phyloP scores from a whole-genome alignment of 2,888 invertebrate species.

The Epirrita christyi region DNA sequence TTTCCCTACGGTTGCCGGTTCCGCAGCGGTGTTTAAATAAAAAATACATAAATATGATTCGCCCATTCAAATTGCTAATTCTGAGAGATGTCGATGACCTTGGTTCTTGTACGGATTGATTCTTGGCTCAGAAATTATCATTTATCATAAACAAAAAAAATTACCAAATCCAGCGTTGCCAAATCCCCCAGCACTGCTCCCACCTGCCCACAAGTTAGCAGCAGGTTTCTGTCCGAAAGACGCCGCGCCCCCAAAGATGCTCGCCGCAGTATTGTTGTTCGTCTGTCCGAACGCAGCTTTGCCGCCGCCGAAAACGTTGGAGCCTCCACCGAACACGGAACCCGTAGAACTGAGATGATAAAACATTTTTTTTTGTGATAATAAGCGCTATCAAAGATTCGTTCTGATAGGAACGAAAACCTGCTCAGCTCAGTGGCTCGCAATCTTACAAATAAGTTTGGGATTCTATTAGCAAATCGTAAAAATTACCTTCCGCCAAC shows the following conservation, averaged over 20 bases:
- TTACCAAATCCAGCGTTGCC: slow-evolving; percentile 68
- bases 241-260: slow-evolving; percentile 65
- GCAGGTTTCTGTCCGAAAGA: slow-evolving; percentile 57
- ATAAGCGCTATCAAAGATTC: not conserved
- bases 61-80: no score
- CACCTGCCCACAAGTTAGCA: slow-evolving; percentile 64
- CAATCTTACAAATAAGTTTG: no score
- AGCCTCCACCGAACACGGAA: slow-evolving; percentile 64
- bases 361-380: not conserved
- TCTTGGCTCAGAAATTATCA: no score
- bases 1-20: no score
- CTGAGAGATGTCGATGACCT: no score
- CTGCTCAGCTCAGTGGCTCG: no score
- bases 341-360: slow-evolving; percentile 50
- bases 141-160: not conserved
- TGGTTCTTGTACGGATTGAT: no score
- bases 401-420: no score
- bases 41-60: no score
- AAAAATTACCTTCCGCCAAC: no score
- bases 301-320: slow-evolving; percentile 67
- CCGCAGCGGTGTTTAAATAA: no score
- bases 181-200: slow-evolving; percentile 58
- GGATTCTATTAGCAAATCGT: no score
- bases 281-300: slow-evolving; percentile 69
- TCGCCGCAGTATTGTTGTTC: slow-evolving; percentile 56